These are phyloP conservation scores for Hypocryptadius cinnamomeus DNA, from an alignment of 2,113 vertebrate species.

Conservation along the genomic window DNA sequence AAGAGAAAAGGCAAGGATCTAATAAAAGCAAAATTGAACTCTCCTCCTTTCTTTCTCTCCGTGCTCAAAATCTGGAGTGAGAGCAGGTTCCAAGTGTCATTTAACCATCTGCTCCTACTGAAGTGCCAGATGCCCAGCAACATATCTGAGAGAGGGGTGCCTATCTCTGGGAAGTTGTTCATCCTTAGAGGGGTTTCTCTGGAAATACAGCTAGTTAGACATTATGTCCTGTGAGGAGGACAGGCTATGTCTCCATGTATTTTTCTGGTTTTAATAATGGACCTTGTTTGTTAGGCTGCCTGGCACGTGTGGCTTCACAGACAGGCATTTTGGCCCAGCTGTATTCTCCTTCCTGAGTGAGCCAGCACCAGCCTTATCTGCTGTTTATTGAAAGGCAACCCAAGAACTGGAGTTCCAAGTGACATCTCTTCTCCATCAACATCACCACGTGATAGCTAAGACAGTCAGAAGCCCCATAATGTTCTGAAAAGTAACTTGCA, in stretches of 20 bases:
- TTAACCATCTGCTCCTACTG: neutral
- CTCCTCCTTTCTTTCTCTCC: neutral
- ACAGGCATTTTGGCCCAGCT: neutral
- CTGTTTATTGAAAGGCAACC: neutral
- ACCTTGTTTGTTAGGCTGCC: neutral
- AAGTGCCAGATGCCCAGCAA: neutral
- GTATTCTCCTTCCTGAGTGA: neutral
- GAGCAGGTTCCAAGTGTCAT: neutral
- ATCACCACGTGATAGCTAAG: neutral
- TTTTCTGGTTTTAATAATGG: neutral
- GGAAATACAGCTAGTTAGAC: neutral
- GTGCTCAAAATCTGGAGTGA: neutral
- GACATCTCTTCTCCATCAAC: neutral
- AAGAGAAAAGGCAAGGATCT: neutral
- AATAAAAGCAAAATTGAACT: slow-evolving; percentile 10
- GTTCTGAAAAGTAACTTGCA: neutral
- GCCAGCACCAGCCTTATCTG: neutral
- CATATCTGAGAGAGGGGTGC: neutral
- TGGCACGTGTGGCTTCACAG: accelerated
- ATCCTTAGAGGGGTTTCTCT: neutral
- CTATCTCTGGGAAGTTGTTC: neutral
- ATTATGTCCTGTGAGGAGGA: neutral
- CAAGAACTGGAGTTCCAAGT: neutral
- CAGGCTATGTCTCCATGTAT: neutral
- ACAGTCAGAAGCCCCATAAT: neutral